Base-by-base conservation (phyloP, 2,113 vertebrate genomes). In the Catagonus wagneri region DNA sequence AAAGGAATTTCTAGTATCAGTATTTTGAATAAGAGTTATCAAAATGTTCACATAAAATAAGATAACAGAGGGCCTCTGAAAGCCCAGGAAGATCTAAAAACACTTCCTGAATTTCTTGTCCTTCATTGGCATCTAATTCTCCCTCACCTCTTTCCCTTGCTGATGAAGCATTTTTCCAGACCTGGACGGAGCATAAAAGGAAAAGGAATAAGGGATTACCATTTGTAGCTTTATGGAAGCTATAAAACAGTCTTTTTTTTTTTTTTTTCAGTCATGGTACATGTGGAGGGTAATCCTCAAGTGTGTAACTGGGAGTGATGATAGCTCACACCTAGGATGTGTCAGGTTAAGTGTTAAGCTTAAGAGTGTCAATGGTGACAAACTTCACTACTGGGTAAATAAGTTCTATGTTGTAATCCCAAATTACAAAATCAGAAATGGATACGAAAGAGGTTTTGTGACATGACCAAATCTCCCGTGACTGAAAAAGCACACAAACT, bases 21-120 rank as follows among this genome's bases (percentile, higher is more conserved):
- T 96, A 63, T 65, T 96, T 92, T 74, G 63, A 87, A 61, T 36
- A 68, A 39, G 50, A 92, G 22, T 76, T 58, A 16, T 50, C 61
- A 34, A 75, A 84, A 63, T 85, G 3, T 65, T 54, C 13, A 20
- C 14, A 54, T 36, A 39, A 91, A 91, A 69, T 50, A 61, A 78
- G 3, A 65, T 50, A 13, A 6, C 13, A 69, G 80, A 63, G 23
- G 1, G 17, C 0, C 19, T 71, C 25, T 29, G 25, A 93, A 65
- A 83, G 13, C 19, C 14, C 36, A 76, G 19, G 2, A 69, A 9
- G 9, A 13, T 65, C n/a, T 80, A 25, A 75, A 93, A 89, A 78
- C 32, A 61, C 10, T 32, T 32, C 6, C 10, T 61, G 56, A 22
- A 6, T 22, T 71, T 23, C 20, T 61, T 34, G 11, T 61, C 36